These are phyloP conservation scores for Sebastes schlegelii DNA, from an alignment of 2,113 vertebrate genomes.

Conservation along the genomic window DNA sequence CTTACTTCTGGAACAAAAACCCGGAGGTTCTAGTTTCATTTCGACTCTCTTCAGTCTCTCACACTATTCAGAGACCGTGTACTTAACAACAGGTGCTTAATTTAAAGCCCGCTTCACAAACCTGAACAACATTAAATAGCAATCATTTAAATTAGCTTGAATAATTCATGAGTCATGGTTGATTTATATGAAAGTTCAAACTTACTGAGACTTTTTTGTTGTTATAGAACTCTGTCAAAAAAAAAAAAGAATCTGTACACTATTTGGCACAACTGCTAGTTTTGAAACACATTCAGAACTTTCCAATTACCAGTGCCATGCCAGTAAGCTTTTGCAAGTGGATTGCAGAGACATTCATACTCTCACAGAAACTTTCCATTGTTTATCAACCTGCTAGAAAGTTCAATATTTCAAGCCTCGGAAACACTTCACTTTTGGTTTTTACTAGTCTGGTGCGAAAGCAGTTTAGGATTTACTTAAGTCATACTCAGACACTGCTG, in stretches of 20 bases:
- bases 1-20: slow-evolving; percentile 7
- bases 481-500: slow-evolving; percentile 34
- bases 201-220: slow-evolving; percentile 17
- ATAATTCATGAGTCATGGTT: slow-evolving; percentile 25
- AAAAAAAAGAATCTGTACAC: slow-evolving; percentile 50
- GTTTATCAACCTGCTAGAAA: slow-evolving; percentile 21
- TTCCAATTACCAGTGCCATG: slow-evolving; percentile 29
- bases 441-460: slow-evolving; percentile 47
- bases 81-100: slow-evolving; percentile 3
- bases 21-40: not conserved
- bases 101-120: slow-evolving; percentile 29
- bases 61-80: not conserved
- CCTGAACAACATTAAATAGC: slow-evolving; percentile 32
- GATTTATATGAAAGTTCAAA: slow-evolving; percentile 19
- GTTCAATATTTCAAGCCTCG: slow-evolving; percentile 8
- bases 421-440: slow-evolving; percentile 56
- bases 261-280: slow-evolving; percentile 52
- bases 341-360: slow-evolving; percentile 32
- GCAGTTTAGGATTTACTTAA: slow-evolving; percentile 41
- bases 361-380: slow-evolving; percentile 24
- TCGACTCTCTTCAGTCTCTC: slow-evolving; percentile 16
- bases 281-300: slow-evolving; percentile 43
- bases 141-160: slow-evolving; percentile 30
- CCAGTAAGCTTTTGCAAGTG: slow-evolving; percentile 25
- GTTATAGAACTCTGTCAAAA: slow-evolving; percentile 29